Evolutionary conservation across 1,140 invertebrate species (phyloP).

Genomic region (Fopius arisanus): DNA sequence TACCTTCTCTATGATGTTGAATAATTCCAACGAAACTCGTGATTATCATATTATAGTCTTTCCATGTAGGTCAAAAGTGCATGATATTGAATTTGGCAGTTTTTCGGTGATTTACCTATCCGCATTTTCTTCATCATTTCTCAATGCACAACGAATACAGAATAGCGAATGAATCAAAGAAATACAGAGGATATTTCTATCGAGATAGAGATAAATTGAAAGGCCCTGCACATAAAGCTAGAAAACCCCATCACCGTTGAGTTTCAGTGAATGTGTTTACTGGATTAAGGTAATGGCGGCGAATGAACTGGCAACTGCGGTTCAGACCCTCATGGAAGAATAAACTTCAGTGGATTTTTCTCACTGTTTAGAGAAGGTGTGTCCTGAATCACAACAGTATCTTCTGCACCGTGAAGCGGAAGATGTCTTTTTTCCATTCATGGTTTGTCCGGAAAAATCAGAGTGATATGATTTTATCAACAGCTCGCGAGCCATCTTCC

Average conservation of each 20-base stretch:
- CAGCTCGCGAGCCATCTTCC: not conserved
- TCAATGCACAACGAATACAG: no score
- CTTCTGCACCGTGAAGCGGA: not conserved
- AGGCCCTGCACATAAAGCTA: conserved; percentile 18
- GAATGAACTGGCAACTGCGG: not conserved
- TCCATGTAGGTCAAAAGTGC: no score
- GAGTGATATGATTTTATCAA: not conserved
- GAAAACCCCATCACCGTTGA: conserved; percentile 32
- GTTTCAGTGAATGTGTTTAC: conserved; percentile 36
- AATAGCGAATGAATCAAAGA: no score
- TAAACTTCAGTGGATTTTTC: not conserved
- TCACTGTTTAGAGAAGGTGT: not conserved
- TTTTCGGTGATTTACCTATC: no score
- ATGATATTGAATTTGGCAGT: not conserved
- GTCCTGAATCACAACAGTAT: not conserved
- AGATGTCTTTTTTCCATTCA: not conserved
- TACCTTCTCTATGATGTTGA: no score
- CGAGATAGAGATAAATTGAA: no score
- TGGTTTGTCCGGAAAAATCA: not conserved
- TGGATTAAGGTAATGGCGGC: not conserved
- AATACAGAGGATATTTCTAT: not conserved
- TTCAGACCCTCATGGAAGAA: not conserved
- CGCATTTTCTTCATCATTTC: no score
- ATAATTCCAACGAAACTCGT: no score
- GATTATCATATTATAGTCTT: no score